Conservation (phyloP, 2,113 vertebrate genomes). For the Poecile atricapillus region DNA sequence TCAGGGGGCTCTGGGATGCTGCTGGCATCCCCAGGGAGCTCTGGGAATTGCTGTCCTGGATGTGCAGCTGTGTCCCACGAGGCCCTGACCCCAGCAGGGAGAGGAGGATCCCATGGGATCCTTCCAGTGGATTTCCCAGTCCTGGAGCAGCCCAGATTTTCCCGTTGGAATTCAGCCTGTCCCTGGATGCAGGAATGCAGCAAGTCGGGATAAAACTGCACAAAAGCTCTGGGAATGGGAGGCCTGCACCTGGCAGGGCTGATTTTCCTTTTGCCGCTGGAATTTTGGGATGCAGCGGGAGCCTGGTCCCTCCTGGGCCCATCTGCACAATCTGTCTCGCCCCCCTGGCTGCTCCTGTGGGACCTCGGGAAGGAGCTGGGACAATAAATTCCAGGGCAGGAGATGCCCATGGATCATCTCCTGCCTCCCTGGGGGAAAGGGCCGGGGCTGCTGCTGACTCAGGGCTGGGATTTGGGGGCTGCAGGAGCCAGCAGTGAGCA, state of each 20-base stretch:
- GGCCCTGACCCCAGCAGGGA: neutral
- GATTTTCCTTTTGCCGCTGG: too few species aligned
- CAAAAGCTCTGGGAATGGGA: too few species aligned
- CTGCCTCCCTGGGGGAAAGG: neutral
- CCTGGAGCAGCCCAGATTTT: too few species aligned
- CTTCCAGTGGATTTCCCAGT: neutral
- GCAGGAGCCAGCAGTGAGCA: neutral
- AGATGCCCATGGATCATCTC: neutral
- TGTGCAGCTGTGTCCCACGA: neutral
- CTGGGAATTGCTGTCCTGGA: neutral
- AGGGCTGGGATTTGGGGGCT: neutral
- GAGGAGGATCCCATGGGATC: neutral
- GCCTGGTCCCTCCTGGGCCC: too few species aligned
- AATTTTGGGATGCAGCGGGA: too few species aligned
- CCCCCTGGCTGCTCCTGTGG: neutral
- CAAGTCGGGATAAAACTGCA: too few species aligned
- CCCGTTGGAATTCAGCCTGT: too few species aligned
- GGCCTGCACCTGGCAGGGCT: too few species aligned
- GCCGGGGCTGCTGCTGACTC: neutral
- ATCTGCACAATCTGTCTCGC: neutral
- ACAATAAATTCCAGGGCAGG: neutral
- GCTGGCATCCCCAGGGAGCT: neutral
- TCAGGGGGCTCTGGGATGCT: neutral
- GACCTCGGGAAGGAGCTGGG: neutral
- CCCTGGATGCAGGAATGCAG: too few species aligned